Evolutionary conservation across 2,888 invertebrate species (phyloP).

Genomic region (Saturnia japonica): DNA sequence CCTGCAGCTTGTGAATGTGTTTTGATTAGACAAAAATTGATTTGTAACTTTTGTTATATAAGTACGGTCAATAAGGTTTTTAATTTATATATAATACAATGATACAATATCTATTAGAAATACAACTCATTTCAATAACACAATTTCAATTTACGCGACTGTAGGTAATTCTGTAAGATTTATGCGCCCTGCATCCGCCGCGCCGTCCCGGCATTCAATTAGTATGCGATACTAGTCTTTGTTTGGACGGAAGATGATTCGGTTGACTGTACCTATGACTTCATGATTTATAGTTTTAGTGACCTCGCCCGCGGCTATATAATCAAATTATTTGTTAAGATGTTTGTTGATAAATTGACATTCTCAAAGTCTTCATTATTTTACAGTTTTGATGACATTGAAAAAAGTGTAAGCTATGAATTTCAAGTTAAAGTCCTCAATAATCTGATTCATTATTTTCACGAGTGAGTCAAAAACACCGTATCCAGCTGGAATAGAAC

Average conservation of each 20-base stretch:
- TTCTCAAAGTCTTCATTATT: no score
- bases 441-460: no score
- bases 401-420: no score
- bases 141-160: slow-evolving; percentile 12
- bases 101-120: not conserved
- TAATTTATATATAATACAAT: not conserved
- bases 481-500: no score
- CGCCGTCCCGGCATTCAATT: slow-evolving; percentile 27
- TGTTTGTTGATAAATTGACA: not conserved
- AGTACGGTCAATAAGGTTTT: not conserved
- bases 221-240: slow-evolving; percentile 27
- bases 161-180: slow-evolving; percentile 33
- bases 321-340: not conserved
- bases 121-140: slow-evolving; percentile 4
- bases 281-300: slow-evolving; percentile 17
- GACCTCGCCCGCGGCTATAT: not conserved
- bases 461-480: no score
- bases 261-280: slow-evolving; percentile 18
- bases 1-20: no score
- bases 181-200: slow-evolving; percentile 30
- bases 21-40: no score
- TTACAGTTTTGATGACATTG: no score
- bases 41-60: no score
- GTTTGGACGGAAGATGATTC: slow-evolving; percentile 20
- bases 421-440: no score